A percentile compares a stretch with the other conserved stretches of the same genome.
phyloP scores from a whole-genome alignment of 1,140 invertebrate genomes.

The Caerostris darwini region DNA sequence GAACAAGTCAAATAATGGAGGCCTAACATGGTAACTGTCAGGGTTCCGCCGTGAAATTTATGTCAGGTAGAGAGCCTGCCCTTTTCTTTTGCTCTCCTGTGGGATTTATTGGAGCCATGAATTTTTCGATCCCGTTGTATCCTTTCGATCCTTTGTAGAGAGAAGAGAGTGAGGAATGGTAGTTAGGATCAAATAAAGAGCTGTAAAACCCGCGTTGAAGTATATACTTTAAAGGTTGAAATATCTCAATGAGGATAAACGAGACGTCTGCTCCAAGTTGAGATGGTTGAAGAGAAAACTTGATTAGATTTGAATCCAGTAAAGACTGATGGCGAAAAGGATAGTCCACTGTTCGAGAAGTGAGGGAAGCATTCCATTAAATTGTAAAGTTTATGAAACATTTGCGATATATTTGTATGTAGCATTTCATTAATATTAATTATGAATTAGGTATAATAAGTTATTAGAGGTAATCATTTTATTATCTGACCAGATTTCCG shows the following conservation, averaged over 20 bases:
- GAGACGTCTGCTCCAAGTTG: not conserved
- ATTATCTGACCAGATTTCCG: too few relatives aligned
- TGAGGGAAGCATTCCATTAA: too few relatives aligned
- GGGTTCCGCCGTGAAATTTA: not conserved
- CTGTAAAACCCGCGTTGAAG: not conserved
- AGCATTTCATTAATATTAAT: too few relatives aligned
- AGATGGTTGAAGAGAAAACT: not conserved
- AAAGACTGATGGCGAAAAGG: too few relatives aligned
- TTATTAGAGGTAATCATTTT: too few relatives aligned
- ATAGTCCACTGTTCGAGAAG: too few relatives aligned
- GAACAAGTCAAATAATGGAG: not conserved
- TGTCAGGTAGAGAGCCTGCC: conserved; percentile 13
- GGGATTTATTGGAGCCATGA: not conserved
- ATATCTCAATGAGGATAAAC: not conserved
- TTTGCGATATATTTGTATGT: too few relatives aligned
- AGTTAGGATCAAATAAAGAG: not conserved
- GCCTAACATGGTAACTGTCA: conserved; percentile 28
- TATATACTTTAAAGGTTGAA: not conserved
- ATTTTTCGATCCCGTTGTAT: not conserved
- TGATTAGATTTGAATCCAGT: not conserved
- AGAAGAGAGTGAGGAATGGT: not conserved
- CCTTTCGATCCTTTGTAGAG: not conserved
- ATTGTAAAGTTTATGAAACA: too few relatives aligned
- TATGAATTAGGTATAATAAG: too few relatives aligned
- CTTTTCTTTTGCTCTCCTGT: not conserved